These are phyloP conservation scores for Tiphia femorata DNA, from an alignment of 2,888 invertebrate species.

Conservation along the genomic window DNA sequence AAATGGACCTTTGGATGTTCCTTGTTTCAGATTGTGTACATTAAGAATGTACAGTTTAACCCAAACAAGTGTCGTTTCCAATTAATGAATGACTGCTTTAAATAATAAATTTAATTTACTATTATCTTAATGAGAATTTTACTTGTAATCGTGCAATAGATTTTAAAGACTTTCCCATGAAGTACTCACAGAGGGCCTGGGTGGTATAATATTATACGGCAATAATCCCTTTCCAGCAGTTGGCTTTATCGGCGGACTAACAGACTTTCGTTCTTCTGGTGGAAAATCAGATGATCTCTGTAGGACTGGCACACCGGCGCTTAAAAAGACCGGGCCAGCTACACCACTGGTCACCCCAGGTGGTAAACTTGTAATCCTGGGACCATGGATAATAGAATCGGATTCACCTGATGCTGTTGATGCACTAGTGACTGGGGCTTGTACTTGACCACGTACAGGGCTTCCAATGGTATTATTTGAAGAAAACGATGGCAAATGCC, in stretches of 20 bases:
- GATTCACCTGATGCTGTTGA: constrained; percentile 49
- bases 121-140: too few relatives aligned
- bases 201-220: constrained; percentile 90
- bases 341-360: constrained; percentile 65
- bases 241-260: constrained; percentile 59
- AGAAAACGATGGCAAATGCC: constrained; percentile 41
- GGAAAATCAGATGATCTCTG: constrained; percentile 55
- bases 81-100: too few relatives aligned
- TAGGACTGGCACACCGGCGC: constrained; percentile 60
- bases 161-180: neutral
- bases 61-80: too few relatives aligned
- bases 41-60: too few relatives aligned
- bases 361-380: constrained; percentile 64
- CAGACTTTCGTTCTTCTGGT: constrained; percentile 44
- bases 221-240: constrained; percentile 77
- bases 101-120: too few relatives aligned
- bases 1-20: too few relatives aligned
- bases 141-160: neutral
- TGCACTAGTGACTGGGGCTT: constrained; percentile 62
- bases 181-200: constrained; percentile 76
- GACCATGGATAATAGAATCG: constrained; percentile 48
- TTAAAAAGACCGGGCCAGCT: constrained; percentile 62
- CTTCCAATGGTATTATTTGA: constrained; percentile 34
- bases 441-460: constrained; percentile 65
- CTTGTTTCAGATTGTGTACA: too few relatives aligned